Evolutionary conservation across 2,888 invertebrate genomes (phyloP).

Genomic region (Lochmaea crataegi): DNA sequence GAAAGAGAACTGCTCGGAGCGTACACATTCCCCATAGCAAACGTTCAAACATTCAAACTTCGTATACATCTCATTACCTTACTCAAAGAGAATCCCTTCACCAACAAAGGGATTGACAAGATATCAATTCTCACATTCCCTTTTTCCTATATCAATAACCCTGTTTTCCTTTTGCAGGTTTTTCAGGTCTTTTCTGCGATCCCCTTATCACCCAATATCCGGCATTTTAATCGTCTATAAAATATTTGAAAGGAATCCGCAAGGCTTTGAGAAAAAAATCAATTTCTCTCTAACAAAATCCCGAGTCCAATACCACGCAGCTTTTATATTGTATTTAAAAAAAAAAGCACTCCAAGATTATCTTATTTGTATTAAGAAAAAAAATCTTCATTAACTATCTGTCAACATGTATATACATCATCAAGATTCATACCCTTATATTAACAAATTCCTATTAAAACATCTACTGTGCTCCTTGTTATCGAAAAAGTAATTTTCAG

Average conservation of each 20-base stretch:
- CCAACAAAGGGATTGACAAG: constrained; percentile 36
- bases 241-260: constrained; percentile 13
- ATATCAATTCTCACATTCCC: constrained; percentile 37
- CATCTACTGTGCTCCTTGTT: neutral
- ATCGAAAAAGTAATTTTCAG: constrained; percentile 11
- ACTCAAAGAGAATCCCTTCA: constrained; percentile 36
- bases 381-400: neutral
- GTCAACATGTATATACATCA: constrained; percentile 2
- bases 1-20: too few species aligned
- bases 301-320: too few species aligned
- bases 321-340: too few species aligned
- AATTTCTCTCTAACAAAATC: neutral
- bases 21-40: neutral
- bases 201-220: constrained; percentile 32
- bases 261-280: constrained; percentile 3
- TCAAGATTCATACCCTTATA: neutral
- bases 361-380: neutral
- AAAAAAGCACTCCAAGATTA: too few species aligned
- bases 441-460: neutral
- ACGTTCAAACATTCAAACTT: constrained; percentile 32
- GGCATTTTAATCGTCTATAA: constrained; percentile 33
- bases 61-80: constrained; percentile 36
- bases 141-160: constrained; percentile 35
- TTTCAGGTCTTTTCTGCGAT: constrained; percentile 28
- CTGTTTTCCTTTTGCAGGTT: constrained; percentile 35